These are phyloP conservation scores for Podargus strigoides DNA, from an alignment of 2,797 vertebrate species.

Conservation along the genomic window DNA sequence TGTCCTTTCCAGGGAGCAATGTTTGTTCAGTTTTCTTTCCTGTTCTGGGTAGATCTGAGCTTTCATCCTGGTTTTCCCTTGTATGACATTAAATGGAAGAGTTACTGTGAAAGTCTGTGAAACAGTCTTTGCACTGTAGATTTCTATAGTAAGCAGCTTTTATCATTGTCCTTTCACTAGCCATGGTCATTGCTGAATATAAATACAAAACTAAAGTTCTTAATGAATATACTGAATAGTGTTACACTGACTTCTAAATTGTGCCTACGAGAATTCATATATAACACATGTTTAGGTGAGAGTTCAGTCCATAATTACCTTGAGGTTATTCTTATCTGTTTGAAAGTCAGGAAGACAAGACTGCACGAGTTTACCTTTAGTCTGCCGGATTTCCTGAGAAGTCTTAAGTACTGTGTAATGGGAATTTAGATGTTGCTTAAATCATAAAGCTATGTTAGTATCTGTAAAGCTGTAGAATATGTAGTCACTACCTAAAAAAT, in stretches of 20 bases:
- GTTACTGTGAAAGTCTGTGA: neutral
- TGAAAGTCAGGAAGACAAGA: neutral
- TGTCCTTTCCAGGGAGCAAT: neutral
- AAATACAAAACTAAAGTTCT: neutral
- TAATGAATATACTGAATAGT: neutral
- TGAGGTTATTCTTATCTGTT: neutral
- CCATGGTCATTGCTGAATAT: neutral
- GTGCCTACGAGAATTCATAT: neutral
- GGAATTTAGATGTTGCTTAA: neutral
- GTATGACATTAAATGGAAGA: neutral
- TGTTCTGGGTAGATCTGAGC: neutral
- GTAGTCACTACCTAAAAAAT: neutral
- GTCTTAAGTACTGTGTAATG: neutral
- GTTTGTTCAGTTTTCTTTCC: neutral
- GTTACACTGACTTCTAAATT: neutral
- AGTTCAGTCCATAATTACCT: neutral
- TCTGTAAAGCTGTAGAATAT: neutral
- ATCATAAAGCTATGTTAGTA: neutral
- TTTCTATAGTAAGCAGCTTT: neutral
- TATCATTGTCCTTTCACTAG: neutral
- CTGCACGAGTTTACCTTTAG: neutral
- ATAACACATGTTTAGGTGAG: neutral
- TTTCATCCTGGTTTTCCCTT: neutral
- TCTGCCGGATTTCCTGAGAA: neutral
- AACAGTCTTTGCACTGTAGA: neutral